phyloP scores from a whole-genome alignment of 2,797 vertebrate genomes.

The Sarcophilus harrisii region DNA sequence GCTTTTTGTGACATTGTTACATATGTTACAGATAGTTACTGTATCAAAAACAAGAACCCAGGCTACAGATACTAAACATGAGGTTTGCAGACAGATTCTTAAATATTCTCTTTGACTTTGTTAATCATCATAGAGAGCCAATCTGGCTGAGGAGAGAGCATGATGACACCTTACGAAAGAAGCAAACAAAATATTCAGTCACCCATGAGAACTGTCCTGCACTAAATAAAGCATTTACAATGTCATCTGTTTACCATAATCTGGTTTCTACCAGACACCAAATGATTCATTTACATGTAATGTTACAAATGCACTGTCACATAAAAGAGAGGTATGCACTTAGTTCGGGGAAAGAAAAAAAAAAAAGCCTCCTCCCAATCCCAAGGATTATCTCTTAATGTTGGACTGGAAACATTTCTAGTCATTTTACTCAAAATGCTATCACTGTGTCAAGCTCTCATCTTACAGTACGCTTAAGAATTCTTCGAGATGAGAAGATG shows the following conservation, averaged over 20 bases:
- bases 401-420: not conserved
- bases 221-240: constrained; percentile 11
- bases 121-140: constrained; percentile 5
- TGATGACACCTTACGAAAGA: not conserved
- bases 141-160: not conserved
- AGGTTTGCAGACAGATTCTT: not conserved
- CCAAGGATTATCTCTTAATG: constrained; percentile 7
- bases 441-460: constrained; percentile 20
- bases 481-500: constrained; percentile 42
- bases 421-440: not conserved
- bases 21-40: not conserved
- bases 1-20: not conserved
- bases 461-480: not conserved
- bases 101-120: not conserved
- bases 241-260: constrained; percentile 30
- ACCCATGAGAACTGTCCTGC: constrained; percentile 35
- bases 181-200: constrained; percentile 22
- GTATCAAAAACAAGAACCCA: not conserved
- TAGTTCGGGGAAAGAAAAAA: constrained; percentile 4
- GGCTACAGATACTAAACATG: not conserved
- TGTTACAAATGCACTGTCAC: constrained; percentile 28
- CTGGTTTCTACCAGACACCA: constrained; percentile 35
- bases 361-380: not conserved
- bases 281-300: constrained; percentile 37
- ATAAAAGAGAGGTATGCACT: not conserved